A percentile compares a stretch with the other conserved stretches of the same genome.
phyloP scores from a whole-genome alignment of 2,113 vertebrate genomes.

The Circaetus gallicus region DNA sequence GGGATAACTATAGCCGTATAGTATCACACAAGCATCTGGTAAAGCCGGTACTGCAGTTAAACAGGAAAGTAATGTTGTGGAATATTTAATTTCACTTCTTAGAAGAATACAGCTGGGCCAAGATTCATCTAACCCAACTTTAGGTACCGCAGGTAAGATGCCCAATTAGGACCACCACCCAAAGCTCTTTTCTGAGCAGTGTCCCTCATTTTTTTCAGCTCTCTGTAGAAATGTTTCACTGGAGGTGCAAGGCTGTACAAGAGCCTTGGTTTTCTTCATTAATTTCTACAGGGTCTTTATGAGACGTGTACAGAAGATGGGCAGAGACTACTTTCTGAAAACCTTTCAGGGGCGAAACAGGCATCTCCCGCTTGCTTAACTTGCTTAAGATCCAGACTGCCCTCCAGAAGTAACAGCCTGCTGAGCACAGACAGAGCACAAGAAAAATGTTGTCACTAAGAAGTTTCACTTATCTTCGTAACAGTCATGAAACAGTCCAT shows the following conservation, averaged over 20 bases:
- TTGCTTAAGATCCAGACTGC: neutral
- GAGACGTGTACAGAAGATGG: neutral
- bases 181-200: neutral
- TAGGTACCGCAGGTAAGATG: neutral
- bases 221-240: neutral
- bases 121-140: neutral
- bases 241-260: neutral
- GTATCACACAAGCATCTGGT: neutral
- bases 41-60: neutral
- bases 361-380: neutral
- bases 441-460: neutral
- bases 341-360: accelerated
- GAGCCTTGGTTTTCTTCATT: neutral
- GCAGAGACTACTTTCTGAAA: neutral
- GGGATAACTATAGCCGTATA: neutral
- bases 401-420: neutral
- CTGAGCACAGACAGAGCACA: neutral
- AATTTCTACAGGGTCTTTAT: neutral
- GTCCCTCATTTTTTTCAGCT: neutral
- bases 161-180: neutral
- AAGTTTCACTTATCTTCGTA: neutral
- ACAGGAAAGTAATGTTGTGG: neutral
- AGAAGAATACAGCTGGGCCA: neutral
- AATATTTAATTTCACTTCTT: neutral
- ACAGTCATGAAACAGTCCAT: neutral